Evolutionary conservation across 2,113 vertebrate species (phyloP), one percentile per base, ranked within the genome.

Genomic region (Phaethornis superciliosus): DNA sequence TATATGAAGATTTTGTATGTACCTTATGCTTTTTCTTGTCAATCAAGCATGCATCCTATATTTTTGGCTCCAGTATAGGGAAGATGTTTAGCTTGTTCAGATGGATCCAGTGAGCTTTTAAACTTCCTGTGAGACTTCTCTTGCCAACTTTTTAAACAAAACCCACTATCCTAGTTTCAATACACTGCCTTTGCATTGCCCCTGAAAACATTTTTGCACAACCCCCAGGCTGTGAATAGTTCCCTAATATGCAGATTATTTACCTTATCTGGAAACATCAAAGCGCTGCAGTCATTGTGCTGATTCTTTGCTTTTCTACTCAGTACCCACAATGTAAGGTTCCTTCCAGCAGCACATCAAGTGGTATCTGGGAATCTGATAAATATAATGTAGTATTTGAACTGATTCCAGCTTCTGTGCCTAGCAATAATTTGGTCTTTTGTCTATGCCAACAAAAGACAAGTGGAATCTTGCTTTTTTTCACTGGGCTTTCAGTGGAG

Each of bases 221-320:
- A 70, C 59, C 58, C 62, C n/a, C 47, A 79, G 88, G 60, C 84
- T 69, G 37, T 71, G 80, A 88, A 79, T 80, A 94, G 88, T 93
- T 88, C 88, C 56, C 65, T 52, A 24, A 18, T 79, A 79, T 92
- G 90, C 56, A 81, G 91, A 95, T 92, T 92, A 78, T 65, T 95
- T 71, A 88, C 75, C 22, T 90, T 90, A 69, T 86, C 71, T 88
- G 80, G 44, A 54, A 86, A 54, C 49, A 95, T 92, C 54, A 83
- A 92, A 92, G 63, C 58, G 19, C 54, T 83, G 59, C 77, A 69
- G 60, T 54, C 67, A 63, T 44, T 5, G 27, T 94, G 75, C 84
- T 83, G 86, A 72, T 81, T 85, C 71, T 78, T 35, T 87, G 55
- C 69, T 75, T 84, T 93, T 82, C 88, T 64, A 30, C 69, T 49